phyloP scores from a whole-genome alignment of 2,888 invertebrate genomes.

The Amiota communis region DNA sequence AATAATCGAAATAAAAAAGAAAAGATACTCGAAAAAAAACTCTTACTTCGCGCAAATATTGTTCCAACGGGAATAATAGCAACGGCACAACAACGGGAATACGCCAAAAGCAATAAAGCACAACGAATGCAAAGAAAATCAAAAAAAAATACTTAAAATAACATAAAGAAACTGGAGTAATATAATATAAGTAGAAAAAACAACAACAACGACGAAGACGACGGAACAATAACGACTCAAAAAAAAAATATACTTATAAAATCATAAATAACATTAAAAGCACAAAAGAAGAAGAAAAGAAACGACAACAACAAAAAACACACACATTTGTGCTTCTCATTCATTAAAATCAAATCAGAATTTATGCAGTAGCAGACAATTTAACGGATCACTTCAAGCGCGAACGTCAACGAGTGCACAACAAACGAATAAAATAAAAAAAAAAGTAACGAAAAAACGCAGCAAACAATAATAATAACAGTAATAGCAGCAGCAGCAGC shows the following conservation, averaged over 20 bases:
- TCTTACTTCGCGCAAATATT: too few relatives aligned
- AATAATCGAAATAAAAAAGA: background rate
- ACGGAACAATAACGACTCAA: background rate
- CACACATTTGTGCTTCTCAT: constrained; percentile 38
- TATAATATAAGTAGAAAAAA: background rate
- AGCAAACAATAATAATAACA: constrained; percentile 1
- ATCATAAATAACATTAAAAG: background rate
- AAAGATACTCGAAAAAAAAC: too few relatives aligned
- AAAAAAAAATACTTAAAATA: too few relatives aligned
- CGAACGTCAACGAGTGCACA: constrained; percentile 65
- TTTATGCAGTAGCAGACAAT: constrained; percentile 25
- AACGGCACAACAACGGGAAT: constrained; percentile 29
- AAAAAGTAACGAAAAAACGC: constrained; percentile 14
- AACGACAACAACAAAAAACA: constrained; percentile 40
- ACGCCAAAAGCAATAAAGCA: background rate
- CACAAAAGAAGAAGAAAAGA: constrained; percentile 33
- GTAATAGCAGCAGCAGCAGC: background rate
- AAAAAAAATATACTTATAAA: background rate
- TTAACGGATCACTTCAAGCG: constrained; percentile 59
- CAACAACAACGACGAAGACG: background rate
- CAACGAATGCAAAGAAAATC: background rate
- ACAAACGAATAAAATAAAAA: constrained; percentile 14
- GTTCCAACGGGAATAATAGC: constrained; percentile 5
- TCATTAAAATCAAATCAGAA: constrained; percentile 30
- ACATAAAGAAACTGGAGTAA: background rate